Percentiles rank a stretch among this genome's conserved stretches.
Conservation (phyloP, 2,888 invertebrate genomes). For the Agriotes lineatus region DNA sequence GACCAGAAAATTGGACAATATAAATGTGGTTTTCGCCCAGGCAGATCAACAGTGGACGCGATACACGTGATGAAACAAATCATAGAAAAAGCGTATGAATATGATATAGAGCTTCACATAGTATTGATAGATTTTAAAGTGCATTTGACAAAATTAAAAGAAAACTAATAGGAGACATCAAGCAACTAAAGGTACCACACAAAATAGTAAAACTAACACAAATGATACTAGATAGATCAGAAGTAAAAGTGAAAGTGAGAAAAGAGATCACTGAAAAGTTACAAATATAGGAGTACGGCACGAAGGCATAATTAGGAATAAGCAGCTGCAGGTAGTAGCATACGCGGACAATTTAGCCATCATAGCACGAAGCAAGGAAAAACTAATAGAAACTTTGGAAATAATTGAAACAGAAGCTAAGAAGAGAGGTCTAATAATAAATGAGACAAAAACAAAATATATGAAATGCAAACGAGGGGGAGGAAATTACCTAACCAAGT, state of each 20-base stretch:
- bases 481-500: neutral
- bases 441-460: neutral
- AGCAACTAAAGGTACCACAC: neutral
- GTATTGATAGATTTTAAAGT: neutral
- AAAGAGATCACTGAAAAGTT: neutral
- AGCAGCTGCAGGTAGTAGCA: neutral
- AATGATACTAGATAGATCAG: neutral
- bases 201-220: neutral
- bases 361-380: neutral
- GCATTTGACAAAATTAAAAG: neutral
- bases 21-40: conserved; percentile 9
- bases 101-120: neutral
- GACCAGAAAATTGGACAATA: neutral
- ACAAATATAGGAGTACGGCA: neutral
- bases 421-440: neutral
- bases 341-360: neutral
- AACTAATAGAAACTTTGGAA: neutral
- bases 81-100: conserved; percentile 18
- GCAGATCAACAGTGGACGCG: conserved; percentile 6
- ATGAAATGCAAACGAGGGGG: neutral
- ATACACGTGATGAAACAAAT: conserved; percentile 26
- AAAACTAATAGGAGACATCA: neutral
- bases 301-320: conserved; percentile 2
- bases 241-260: conserved; percentile 3
- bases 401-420: neutral